Base-by-base conservation (phyloP, 2,888 invertebrate species). In the Phlogophora meticulosa region DNA sequence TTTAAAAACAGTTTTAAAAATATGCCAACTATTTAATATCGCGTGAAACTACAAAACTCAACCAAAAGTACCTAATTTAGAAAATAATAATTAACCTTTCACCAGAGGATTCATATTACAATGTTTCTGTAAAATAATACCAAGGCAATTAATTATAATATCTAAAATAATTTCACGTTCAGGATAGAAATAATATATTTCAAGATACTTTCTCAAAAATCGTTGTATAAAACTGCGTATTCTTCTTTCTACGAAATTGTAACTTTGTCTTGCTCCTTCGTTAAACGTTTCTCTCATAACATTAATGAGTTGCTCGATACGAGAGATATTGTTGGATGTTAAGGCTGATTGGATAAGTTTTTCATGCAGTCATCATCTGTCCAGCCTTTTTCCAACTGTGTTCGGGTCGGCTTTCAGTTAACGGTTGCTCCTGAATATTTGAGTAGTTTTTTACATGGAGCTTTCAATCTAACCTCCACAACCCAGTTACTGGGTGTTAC, bases 151-250 rank as follows among this genome's bases (percentile, higher is more conserved):
- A 13, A 46, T 40, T 38, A 22, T 24, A 34, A 48, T 42, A 58
- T 42, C n/a, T 52, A 42, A 48, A 52, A 22, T 32, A 38, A 48
- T 48, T 53, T 53, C 13, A 45, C 9, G 22, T 42, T 5, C 45
- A 45, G 52, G 34, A 57, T 65, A n/a, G n/a, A n/a, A n/a, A n/a
- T n/a, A 65, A 71, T 1, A 65, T 46, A 60, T 11, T 34, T 22
- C 34, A 13, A 15, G 5, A n/a, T n/a, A 28, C 17, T 7, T 52
- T 38, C 40, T 17, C 45, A 42, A 22, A 22, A 28, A 51, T 51
- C 17, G 22, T 43, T 51, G 38, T 51, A 7, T 36, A 38, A 36
- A n/a, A 20, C 32, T 48, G 2, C 11, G 15, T 52, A 32, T 48
- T 43, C 24, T 43, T 38, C 17, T 43, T 72, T 75, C 51, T 53